Evolutionary conservation across 2,113 vertebrate genomes (phyloP).

Genomic region (Pelusios castaneus): DNA sequence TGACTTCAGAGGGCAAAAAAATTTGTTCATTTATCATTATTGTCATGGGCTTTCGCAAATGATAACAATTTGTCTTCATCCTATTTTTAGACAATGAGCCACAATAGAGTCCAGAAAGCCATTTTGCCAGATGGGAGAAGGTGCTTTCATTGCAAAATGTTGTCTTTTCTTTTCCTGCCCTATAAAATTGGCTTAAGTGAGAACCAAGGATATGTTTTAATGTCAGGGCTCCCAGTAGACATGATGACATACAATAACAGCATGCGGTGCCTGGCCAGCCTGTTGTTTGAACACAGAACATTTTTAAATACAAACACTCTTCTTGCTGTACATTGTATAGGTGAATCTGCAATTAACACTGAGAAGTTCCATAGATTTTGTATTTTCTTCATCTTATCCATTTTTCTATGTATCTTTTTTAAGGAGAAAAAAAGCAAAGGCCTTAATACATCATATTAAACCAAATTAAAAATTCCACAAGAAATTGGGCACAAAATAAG

Average conservation of each 20-base stretch:
- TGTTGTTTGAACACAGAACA: slow-evolving; percentile 56
- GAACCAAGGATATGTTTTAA: slow-evolving; percentile 86
- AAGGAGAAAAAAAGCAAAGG: slow-evolving; percentile 59
- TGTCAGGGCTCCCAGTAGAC: slow-evolving; percentile 81
- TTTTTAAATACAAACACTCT: slow-evolving; percentile 52
- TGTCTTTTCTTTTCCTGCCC: slow-evolving; percentile 85
- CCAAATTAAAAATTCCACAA: slow-evolving; percentile 68
- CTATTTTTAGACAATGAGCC: slow-evolving; percentile 99
- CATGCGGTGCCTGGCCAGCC: slow-evolving; percentile 42
- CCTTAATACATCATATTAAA: slow-evolving; percentile 69
- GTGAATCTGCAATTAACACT: slow-evolving; percentile 25
- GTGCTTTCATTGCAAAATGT: slow-evolving; percentile 90
- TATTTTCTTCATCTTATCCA: slow-evolving; percentile 48
- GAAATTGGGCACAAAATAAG: slow-evolving; percentile 67
- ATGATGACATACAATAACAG: slow-evolving; percentile 74
- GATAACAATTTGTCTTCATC: slow-evolving; percentile 99
- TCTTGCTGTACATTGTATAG: slow-evolving; percentile 63
- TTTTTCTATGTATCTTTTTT: not conserved
- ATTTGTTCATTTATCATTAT: slow-evolving; percentile 99
- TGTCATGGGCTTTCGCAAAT: slow-evolving; percentile 99
- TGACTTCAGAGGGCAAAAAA: slow-evolving; percentile 97
- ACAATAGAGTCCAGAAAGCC: slow-evolving; percentile 94
- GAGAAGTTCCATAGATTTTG: slow-evolving; percentile 42
- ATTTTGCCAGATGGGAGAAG: slow-evolving; percentile 97
- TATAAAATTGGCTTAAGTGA: slow-evolving; percentile 89